Base-by-base conservation (phyloP, 2,888 invertebrate genomes). In the Coenonympha glycerion region DNA sequence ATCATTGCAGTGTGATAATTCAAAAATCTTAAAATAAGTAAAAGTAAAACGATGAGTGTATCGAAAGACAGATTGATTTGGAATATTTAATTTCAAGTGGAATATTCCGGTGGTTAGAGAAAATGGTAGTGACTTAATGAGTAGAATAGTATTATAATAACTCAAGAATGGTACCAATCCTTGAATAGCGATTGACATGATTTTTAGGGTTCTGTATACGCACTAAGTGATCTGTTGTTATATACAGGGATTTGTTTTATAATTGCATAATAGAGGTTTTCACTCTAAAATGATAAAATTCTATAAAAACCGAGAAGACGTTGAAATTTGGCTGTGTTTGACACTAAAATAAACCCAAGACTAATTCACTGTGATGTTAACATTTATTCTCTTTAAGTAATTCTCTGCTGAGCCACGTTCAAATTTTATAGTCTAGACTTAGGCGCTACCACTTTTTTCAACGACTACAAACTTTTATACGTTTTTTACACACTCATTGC, bases 251-350 rank as follows among this genome's bases (percentile, higher is more conserved):
- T 24, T 42, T 21, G 40, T 47, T 55, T 55, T 36, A 31, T 39
- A 22, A 47, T 24, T 3, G 15, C 6, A 30, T 4, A 28, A 39
- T 28, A 36, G 36, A 51, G 36, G 53, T 55, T 57, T 57, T 53
- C 55, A 36, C 52, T 55, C 53, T 36, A 42, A 51, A 49, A 52
- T 57, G 50, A 55, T 37, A 42, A 16, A 41, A 42, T 47, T 21
- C n/a, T n/a, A n/a, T n/a, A n/a, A n/a, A 36, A 49, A 49, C 39
- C 28, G 16, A 21, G n/a, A 11, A 36, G 28, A 13, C 16, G 39
- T 47, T 45, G 44, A 49, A 55, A 60, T 53, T 57, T 55, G 57
- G 61, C 53, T 55, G 57, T 57, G 55, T 49, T 42, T 18, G 39
- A 33, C 33, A 44, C 21, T 22, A 44, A 45, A 44, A 39, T 21